Evolutionary conservation across 1,140 invertebrate genomes (phyloP), one percentile per base, ranked within the genome.

Genomic region (Helicoverpa zea): DNA sequence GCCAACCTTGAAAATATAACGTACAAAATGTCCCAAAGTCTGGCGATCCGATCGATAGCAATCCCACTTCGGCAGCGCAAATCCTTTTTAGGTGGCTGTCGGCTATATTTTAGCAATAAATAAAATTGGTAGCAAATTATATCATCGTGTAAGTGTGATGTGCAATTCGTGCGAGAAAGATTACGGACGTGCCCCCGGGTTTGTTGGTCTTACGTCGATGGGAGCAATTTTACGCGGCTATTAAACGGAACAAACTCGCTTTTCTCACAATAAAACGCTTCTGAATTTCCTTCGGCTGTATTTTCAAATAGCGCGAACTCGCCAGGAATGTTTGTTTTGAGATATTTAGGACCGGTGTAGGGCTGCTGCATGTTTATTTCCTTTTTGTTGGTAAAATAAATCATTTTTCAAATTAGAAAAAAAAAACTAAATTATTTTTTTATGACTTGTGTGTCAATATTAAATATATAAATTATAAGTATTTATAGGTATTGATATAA

Each of bases 311-410:
- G 82, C 79, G 76, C 61, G 74, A 83, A 83, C 81, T 81, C 84
- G 72, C 73, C 63, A 61, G 81, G 83, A 90, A 89, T 89, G 86
- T 88, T 88, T 87, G 87, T 87, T 87, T 86, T 89, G 80, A 84
- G 83, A 87, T 84, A 86, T 86, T 86, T 84, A 85, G 80, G 81
- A 79, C 61, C 51, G 35, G 43, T 16, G 29, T 35, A 78, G 51
- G 59, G 75, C 14, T 78, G 47, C 7, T 47, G 11, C 61, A 47
- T 64, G 12, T 16, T 74, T 58, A 43, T 58, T 43, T 16, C 1
- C 23, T 59, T 47, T n/a, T n/a, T 18, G 4, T 30, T 68, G 10
- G 16, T n/a, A 63, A 59, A 59, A 59, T 9, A n/a, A n/a, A n/a
- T n/a, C n/a, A n/a, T n/a, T n/a, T n/a, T n/a, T n/a, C n/a, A n/a